Conservation (phyloP, 2,797 vertebrate species). For the Anguilla anguilla region DNA sequence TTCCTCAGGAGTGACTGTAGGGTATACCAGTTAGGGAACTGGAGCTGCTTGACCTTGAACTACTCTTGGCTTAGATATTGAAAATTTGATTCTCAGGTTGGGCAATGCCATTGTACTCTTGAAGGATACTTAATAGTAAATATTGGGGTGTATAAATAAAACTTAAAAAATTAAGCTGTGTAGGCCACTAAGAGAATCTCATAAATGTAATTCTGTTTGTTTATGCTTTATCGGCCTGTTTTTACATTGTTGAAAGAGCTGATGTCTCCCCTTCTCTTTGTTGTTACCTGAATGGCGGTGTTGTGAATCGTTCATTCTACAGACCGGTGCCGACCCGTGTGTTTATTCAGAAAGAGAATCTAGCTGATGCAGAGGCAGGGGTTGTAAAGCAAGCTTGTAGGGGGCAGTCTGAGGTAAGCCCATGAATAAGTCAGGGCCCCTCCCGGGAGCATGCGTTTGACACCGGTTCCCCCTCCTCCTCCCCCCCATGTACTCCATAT, state of each 20-base stretch:
- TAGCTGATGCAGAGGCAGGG: not conserved
- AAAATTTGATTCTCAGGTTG: not conserved
- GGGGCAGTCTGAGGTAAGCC: not conserved
- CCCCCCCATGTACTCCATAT: slow-evolving; percentile 32
- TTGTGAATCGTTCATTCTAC: not conserved
- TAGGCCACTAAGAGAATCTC: not conserved
- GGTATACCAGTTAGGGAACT: not conserved
- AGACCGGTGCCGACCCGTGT: not conserved
- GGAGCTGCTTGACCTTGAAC: not conserved
- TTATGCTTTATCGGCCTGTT: no score
- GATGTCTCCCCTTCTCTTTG: no score
- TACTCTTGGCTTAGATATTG: not conserved
- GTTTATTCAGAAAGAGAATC: not conserved
- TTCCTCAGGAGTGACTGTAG: not conserved
- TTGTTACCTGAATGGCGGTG: not conserved
- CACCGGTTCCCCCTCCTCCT: slow-evolving; percentile 65
- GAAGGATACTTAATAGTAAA: not conserved
- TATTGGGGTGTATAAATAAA: not conserved
- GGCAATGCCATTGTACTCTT: not conserved
- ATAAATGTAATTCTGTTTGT: not conserved
- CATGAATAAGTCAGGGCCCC: slow-evolving; percentile 4
- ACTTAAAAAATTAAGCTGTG: not conserved
- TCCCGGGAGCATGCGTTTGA: slow-evolving; percentile 46
- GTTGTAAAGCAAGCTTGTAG: not conserved
- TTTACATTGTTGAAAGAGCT: no score